Evolutionary conservation across 2,888 invertebrate species (phyloP), one percentile per base, ranked within the genome.

Genomic region (Pyrochroa serraticornis): DNA sequence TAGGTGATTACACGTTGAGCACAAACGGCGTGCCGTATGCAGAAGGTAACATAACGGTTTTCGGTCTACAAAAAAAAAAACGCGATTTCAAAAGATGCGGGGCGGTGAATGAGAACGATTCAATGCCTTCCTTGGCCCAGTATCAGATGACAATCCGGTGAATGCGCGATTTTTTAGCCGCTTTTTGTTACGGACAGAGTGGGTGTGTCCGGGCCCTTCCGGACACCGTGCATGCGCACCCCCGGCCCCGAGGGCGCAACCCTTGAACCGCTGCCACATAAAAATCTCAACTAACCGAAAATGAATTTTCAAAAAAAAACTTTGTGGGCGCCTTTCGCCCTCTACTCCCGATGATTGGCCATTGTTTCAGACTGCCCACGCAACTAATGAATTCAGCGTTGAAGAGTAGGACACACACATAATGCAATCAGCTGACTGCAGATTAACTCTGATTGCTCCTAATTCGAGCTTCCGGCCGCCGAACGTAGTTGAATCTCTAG

Each of bases 361-460:
- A 48, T 55, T 55, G 54, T 48, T 55, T 55, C 48, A 41, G 12
- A 37, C 39, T 33, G 53, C 62, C 62, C 42, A 62, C 62, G 47
- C 58, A 45, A 46, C 30, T 51, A 45, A 54, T 52, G 41, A 58
- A 57, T 51, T 45, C 51, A 43, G 50, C 47, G 49, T 47, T 44
- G 52, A 47, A 53, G 55, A 71, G 69, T 68, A 72, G 74, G 74
- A 74, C 75, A 68, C 63, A 64, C 51, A 53, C 58, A 65, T 76
- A 73, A 75, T 75, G 71, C 72, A 77, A 78, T 78, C 79, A 79
- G 78, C 78, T 78, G 78, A 77, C 76, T 74, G 71, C 72, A 76
- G 76, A 79, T 78, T 79, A 76, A 75, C 73, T 75, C 68, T 78
- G 79, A 79, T 79, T 79, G 78, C 73, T 77, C 77, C 76, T 79